Conservation (phyloP, 2,113 vertebrate genomes). For the Bujurquina vittata region DNA sequence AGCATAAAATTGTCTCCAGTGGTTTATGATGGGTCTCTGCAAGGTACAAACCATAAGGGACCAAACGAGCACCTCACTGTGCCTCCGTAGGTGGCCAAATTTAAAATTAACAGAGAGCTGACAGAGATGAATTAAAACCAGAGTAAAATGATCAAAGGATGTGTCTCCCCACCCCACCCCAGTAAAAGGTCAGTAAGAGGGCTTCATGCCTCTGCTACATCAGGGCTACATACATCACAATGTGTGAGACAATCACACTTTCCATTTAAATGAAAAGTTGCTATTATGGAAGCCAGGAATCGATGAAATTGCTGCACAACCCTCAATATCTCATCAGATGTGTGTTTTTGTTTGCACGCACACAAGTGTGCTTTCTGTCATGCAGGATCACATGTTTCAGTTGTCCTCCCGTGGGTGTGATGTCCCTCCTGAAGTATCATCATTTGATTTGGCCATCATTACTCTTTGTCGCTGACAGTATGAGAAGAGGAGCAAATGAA, state of each 20-base stretch:
- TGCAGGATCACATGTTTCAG: constrained; percentile 2
- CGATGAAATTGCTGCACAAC: constrained; percentile 13
- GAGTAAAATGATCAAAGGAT: constrained; percentile 17
- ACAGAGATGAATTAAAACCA: not conserved
- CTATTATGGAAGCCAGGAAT: constrained; percentile 28
- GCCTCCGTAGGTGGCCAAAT: no score
- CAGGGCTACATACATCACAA: constrained; percentile 25
- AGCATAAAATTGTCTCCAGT: not conserved
- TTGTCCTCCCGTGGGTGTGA: not conserved
- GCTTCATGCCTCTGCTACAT: constrained; percentile 11
- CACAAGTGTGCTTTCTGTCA: not conserved
- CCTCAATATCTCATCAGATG: constrained; percentile 12
- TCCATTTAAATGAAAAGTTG: constrained; percentile 48
- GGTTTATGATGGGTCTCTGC: not conserved
- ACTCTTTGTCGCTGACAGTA: constrained; percentile 39
- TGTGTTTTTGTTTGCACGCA: not conserved
- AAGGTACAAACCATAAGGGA: not conserved
- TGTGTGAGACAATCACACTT: constrained; percentile 33
- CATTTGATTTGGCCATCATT: constrained; percentile 44
- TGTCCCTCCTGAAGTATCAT: constrained; percentile 14
- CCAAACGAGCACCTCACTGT: no score
- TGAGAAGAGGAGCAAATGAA: not conserved
- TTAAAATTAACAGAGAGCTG: constrained; percentile 19
- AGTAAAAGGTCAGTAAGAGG: not conserved
- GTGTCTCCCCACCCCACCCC: not conserved